phyloP scores from a whole-genome alignment of 2,888 invertebrate genomes.

The Acholoe squamosa region DNA sequence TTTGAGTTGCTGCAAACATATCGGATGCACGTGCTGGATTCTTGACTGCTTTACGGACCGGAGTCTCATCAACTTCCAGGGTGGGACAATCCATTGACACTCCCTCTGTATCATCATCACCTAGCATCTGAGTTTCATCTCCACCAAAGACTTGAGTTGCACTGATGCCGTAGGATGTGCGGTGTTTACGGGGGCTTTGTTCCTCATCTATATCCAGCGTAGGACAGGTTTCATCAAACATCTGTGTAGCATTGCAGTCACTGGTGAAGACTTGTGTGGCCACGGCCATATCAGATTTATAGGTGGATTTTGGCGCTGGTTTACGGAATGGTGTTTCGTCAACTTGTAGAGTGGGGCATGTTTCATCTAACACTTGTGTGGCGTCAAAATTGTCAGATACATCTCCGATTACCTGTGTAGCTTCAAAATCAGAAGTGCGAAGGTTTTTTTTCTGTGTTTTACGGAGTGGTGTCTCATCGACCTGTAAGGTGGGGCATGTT shows the following conservation, averaged over 20 bases:
- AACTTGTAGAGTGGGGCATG: background rate
- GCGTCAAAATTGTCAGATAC: background rate
- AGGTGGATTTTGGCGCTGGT: no score
- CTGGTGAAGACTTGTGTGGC: background rate
- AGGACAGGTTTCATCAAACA: background rate
- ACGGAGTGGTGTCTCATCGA: conserved; percentile 16
- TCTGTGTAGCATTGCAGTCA: background rate
- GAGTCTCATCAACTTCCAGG: background rate
- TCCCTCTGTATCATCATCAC: background rate
- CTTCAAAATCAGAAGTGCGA: no score
- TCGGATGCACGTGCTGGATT: background rate
- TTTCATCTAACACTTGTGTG: background rate
- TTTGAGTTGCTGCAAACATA: background rate
- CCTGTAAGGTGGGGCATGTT: background rate
- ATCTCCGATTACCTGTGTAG: no score
- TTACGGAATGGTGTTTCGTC: conserved; percentile 10
- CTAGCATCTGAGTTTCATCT: background rate
- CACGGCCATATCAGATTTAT: background rate
- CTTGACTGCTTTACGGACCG: background rate
- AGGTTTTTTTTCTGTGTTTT: no score
- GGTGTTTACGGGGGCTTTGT: background rate
- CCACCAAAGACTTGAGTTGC: background rate
- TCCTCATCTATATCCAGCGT: background rate
- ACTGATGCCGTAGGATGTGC: background rate
- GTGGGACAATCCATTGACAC: background rate